Percentiles rank a stretch among this genome's conserved stretches.
phyloP scores from a whole-genome alignment of 2,113 vertebrate genomes.

The Trochalopteron elliotii region DNA sequence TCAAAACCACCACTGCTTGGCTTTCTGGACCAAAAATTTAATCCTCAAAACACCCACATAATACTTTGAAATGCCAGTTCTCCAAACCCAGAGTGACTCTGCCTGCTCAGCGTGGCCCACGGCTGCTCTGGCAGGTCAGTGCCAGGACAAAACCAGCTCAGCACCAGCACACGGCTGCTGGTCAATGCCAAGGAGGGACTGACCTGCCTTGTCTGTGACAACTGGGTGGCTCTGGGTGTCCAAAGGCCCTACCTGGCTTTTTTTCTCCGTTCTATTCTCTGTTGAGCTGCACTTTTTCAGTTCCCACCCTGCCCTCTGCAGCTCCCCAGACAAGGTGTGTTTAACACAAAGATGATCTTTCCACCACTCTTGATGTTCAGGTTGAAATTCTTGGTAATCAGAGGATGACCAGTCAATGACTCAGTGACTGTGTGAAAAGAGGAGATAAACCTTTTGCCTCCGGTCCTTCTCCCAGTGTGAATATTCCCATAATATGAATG shows the following conservation, averaged over 20 bases:
- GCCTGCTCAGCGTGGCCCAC: neutral
- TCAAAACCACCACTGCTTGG: neutral
- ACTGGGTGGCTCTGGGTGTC: neutral
- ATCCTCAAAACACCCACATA: neutral
- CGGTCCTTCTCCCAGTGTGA: neutral
- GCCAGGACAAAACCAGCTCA: rapidly evolving
- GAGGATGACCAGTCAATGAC: neutral
- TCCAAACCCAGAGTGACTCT: neutral
- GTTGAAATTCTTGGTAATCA: neutral
- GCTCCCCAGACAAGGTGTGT: neutral
- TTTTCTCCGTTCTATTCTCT: neutral
- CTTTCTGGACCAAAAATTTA: neutral
- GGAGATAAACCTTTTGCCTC: neutral
- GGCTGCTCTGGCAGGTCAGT: neutral
- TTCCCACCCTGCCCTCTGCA: neutral
- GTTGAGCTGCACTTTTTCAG: neutral
- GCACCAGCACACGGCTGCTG: neutral
- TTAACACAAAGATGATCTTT: neutral
- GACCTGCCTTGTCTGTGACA: neutral
- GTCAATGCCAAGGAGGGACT: neutral
- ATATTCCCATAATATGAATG: neutral
- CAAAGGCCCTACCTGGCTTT: neutral
- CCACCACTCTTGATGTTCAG: neutral
- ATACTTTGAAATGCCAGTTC: neutral
- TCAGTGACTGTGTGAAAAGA: neutral